These are phyloP conservation scores for Phrynocephalus vlangalii DNA, from an alignment of 2,797 vertebrate genomes.

Conservation along the genomic window DNA sequence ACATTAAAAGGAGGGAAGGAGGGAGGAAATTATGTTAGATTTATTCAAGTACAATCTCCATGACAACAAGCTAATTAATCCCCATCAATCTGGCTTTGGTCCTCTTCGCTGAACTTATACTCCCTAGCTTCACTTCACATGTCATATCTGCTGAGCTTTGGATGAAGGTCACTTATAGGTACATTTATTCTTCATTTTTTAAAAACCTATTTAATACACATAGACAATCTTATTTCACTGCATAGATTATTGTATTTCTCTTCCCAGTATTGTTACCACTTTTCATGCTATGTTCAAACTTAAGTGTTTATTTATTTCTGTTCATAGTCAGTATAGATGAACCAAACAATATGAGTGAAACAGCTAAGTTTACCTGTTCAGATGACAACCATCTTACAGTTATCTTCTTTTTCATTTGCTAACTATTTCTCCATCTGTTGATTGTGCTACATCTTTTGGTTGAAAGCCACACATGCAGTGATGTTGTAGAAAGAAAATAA, in stretches of 20 bases:
- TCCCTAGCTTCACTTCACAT: conserved; percentile 59
- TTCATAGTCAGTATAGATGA: neutral
- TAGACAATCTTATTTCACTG: conserved; percentile 27
- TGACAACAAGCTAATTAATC: conserved; percentile 75
- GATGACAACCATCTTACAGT: neutral
- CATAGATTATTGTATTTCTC: conserved; percentile 16
- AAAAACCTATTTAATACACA: conserved; percentile 40
- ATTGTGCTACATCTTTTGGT: neutral
- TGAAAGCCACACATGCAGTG: neutral
- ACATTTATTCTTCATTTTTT: conserved; percentile 41
- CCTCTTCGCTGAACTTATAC: conserved; percentile 63
- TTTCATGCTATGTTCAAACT: neutral
- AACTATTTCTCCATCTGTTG: neutral
- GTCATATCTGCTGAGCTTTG: conserved; percentile 55
- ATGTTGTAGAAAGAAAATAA: neutral
- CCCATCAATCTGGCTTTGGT: conserved; percentile 64
- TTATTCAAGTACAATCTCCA: conserved; percentile 70
- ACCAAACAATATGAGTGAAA: neutral
- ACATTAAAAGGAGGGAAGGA: conserved; percentile 45
- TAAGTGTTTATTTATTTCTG: conserved; percentile 8
- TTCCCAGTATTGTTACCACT: conserved; percentile 20
- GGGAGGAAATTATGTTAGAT: conserved; percentile 68
- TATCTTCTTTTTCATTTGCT: neutral
- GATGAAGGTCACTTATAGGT: conserved; percentile 54
- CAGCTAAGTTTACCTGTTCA: neutral